Conservation (phyloP, 2,888 invertebrate species). For the Cistogaster globosa region DNA sequence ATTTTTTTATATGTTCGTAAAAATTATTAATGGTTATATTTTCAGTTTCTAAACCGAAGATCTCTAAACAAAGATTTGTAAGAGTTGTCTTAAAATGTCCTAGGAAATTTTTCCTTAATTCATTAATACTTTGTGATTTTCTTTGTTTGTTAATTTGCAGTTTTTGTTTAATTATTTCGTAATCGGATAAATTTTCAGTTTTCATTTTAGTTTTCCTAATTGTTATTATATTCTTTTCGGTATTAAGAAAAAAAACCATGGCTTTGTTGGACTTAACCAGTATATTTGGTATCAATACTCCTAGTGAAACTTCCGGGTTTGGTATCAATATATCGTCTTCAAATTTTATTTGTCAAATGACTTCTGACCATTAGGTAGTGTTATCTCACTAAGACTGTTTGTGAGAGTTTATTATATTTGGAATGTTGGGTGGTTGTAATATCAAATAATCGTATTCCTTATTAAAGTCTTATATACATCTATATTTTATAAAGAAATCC, state of each 20-base stretch:
- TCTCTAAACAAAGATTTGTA: no score
- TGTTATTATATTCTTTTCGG: background rate
- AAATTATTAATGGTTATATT: constrained; percentile 3
- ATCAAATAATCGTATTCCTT: background rate
- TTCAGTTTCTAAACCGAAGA: constrained; percentile 1
- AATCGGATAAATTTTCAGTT: background rate
- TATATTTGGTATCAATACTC: background rate
- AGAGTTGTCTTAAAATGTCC: no score
- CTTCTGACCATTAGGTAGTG: constrained; percentile 1
- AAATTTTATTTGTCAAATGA: background rate
- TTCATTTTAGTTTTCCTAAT: background rate
- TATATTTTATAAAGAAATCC: no score
- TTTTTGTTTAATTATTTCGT: background rate
- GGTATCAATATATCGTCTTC: background rate
- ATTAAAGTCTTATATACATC: no score
- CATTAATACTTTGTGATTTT: no score
- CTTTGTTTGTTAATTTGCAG: no score
- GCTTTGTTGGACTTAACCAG: background rate
- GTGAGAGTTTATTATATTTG: background rate
- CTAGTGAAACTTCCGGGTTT: background rate
- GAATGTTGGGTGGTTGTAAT: background rate
- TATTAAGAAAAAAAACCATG: background rate
- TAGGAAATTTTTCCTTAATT: no score
- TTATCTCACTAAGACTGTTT: background rate
- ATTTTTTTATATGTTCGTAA: background rate